phyloP scores from a whole-genome alignment of 2,113 vertebrate species.

The Artemisiospiza belli region DNA sequence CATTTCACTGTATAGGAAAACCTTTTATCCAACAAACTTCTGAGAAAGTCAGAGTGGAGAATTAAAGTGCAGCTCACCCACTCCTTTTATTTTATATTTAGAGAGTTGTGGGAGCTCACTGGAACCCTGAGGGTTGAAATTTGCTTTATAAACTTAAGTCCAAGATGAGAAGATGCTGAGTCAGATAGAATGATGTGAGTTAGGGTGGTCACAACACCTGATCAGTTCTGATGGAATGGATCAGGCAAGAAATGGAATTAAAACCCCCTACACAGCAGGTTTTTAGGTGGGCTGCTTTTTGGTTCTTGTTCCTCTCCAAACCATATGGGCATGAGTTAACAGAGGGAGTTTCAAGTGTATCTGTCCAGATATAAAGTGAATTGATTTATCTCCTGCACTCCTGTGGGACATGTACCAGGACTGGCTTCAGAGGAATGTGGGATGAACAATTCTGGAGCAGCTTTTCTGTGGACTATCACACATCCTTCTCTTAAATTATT shows the following conservation, averaged over 20 bases:
- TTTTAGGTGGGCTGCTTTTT: background rate
- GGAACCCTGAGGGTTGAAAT: background rate
- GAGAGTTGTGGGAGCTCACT: background rate
- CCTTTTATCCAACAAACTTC: background rate
- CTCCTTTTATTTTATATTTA: background rate
- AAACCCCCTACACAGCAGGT: fast-evolving
- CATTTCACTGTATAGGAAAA: background rate
- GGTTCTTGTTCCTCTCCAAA: background rate
- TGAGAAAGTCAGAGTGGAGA: background rate
- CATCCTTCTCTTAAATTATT: background rate
- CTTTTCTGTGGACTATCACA: background rate
- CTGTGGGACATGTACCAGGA: background rate
- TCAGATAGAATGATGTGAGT: background rate
- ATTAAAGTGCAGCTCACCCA: background rate
- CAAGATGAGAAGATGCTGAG: background rate
- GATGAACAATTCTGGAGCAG: background rate
- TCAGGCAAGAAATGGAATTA: background rate
- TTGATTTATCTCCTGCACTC: constrained; percentile 1
- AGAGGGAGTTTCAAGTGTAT: background rate
- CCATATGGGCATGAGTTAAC: background rate
- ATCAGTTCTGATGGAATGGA: background rate
- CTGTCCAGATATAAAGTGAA: background rate
- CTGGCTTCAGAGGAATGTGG: background rate
- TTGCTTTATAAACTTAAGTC: background rate
- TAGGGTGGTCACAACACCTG: background rate